Base-by-base conservation (phyloP, 2,888 invertebrate genomes). In the Molorchus minor region DNA sequence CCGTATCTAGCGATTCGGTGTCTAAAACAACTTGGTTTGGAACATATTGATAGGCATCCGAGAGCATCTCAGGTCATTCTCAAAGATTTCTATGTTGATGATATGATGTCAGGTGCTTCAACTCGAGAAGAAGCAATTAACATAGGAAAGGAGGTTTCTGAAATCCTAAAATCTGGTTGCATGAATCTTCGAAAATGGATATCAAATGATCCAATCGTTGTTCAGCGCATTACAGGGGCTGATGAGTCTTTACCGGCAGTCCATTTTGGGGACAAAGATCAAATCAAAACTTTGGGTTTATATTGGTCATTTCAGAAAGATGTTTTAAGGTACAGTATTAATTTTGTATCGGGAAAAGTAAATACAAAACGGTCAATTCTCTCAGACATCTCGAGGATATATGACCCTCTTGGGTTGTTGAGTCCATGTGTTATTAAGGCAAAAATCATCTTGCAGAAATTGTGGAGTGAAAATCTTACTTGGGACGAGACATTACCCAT, bases 321-420 rank as follows among this genome's bases (percentile, higher is more conserved):
- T 55, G 15, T 36, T 21, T 25, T 58, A 17, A 19, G 13, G 1
- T 54, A 36, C 16, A 30, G 12, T 15, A 16, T 58, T 8, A 54
- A 54, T 35, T 53, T 49, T 1, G 54, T 54, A 30, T 45, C 33
- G 4, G n/a, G 12, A 7, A 33, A 51, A 17, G 33, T 41, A 16
- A n/a, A 36, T n/a, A 58, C 56, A 8, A 61, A 63, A 41, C 38
- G 63, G 16, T 43, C 35, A 19, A 45, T 63, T 33, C 21, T 63
- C 2, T 61, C 57, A 3, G 19, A 46, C 1, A 40, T 58, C 15
- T 47, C 63, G 3, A 51, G 45, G 36, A 62, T 62, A 12, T 62
- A 49, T 45, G 62, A 62, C 29, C 62, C 62, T 2, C 45, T 62
- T 8, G 62, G 63, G 3, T 40, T 49, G 15, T 15, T 62, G 15